Evolutionary conservation across 1,140 invertebrate species (phyloP).

Genomic region (Andricus grossulariae): DNA sequence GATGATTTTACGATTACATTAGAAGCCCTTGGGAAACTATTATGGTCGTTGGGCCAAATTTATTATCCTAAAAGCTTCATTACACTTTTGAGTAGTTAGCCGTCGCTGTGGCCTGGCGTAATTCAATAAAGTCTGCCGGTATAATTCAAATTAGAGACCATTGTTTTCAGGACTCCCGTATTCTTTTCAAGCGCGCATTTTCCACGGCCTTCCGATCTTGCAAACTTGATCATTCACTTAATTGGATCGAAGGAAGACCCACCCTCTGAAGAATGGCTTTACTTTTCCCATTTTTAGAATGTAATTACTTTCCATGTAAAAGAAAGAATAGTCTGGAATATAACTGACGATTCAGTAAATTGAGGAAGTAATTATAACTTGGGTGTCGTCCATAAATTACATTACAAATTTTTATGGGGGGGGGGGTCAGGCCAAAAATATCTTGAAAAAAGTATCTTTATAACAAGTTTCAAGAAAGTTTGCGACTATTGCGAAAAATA

Average conservation of each 20-base stretch:
- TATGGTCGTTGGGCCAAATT: conserved; percentile 32
- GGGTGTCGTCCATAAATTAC: no score
- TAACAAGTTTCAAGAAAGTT: no score
- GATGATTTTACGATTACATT: conserved; percentile 52
- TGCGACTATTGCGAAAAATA: no score
- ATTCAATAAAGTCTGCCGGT: not conserved
- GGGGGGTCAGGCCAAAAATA: no score
- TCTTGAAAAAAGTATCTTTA: no score
- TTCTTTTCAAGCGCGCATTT: not conserved
- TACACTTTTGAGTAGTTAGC: conserved; percentile 38
- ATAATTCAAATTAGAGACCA: conserved; percentile 26
- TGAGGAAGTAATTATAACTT: not conserved
- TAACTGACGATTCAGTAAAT: conserved; percentile 2
- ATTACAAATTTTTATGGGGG: no score
- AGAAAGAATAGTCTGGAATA: not conserved
- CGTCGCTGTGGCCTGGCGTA: conserved; percentile 7
- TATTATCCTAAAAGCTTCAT: conserved; percentile 50
- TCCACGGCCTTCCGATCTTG: not conserved
- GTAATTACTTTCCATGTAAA: conserved; percentile 34
- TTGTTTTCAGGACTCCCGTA: not conserved
- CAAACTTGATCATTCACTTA: conserved; percentile 1
- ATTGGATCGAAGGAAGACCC: no score
- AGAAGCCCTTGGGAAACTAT: conserved; percentile 46
- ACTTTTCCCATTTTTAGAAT: conserved; percentile 19
- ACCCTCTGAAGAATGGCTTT: no score